These are phyloP conservation scores for Aelia acuminata DNA, from an alignment of 2,888 invertebrate species.

Conservation along the genomic window DNA sequence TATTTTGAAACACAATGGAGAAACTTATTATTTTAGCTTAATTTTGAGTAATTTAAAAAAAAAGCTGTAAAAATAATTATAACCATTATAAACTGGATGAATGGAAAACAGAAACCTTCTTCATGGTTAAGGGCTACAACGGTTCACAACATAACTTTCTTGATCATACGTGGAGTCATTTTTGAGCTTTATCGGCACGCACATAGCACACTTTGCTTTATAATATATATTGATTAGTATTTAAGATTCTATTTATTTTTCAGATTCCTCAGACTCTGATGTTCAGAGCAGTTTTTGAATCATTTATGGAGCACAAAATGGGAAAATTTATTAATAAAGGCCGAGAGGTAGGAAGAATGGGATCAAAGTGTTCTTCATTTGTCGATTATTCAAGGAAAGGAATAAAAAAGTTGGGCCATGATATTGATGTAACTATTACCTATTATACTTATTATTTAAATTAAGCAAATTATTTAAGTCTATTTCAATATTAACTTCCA, in stretches of 20 bases:
- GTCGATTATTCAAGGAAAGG: slow-evolving; percentile 80
- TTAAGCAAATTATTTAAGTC: neutral
- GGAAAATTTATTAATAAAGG: slow-evolving; percentile 69
- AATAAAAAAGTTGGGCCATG: slow-evolving; percentile 75
- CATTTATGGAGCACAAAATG: slow-evolving; percentile 71
- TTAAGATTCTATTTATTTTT: slow-evolving; percentile 46
- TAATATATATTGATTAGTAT: too few species aligned
- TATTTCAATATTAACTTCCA: neutral
- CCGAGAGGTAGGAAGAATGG: slow-evolving; percentile 76
- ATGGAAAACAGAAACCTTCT: too few species aligned
- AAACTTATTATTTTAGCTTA: too few species aligned
- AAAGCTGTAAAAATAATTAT: too few species aligned
- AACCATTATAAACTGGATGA: too few species aligned
- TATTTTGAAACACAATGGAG: too few species aligned
- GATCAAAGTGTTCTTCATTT: slow-evolving; percentile 77
- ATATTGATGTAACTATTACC: slow-evolving; percentile 69
- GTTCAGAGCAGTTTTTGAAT: slow-evolving; percentile 84
- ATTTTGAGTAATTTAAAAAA: too few species aligned
- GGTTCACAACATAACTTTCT: too few species aligned
- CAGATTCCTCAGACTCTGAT: slow-evolving; percentile 77
- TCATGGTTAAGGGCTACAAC: too few species aligned
- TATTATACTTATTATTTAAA: neutral
- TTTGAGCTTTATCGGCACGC: too few species aligned
- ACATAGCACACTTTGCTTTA: too few species aligned
- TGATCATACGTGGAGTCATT: too few species aligned